Evolutionary conservation across 2,113 vertebrate genomes (phyloP).

Genomic region (Cephalopholis sonnerati): DNA sequence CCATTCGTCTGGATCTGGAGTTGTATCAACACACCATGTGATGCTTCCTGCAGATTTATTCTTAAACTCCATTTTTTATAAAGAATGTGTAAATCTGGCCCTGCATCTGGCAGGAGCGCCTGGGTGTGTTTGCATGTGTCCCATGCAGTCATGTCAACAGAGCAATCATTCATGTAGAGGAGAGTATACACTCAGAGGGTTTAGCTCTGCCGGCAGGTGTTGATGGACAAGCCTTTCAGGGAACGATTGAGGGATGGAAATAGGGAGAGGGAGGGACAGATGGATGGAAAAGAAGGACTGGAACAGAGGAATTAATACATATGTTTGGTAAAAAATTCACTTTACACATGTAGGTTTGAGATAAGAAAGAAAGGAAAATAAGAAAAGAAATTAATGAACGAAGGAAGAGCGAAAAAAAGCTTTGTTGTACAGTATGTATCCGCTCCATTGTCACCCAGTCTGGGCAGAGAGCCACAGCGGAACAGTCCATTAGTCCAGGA

Average conservation of each 20-base stretch:
- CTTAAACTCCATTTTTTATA: constrained; percentile 51
- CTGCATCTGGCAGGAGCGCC: constrained; percentile 39
- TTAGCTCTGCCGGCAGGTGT: constrained; percentile 74
- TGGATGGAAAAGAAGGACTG: constrained; percentile 58
- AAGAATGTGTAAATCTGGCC: constrained; percentile 73
- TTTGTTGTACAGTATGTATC: constrained; percentile 22
- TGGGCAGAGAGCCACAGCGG: constrained; percentile 61
- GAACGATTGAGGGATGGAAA: constrained; percentile 49
- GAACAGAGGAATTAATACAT: constrained; percentile 50
- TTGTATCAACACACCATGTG: constrained; percentile 67
- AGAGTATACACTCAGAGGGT: constrained; percentile 74
- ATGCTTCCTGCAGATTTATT: constrained; percentile 77
- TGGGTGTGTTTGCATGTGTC: constrained; percentile 65
- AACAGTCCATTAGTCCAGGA: constrained; percentile 47
- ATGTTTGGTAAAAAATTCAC: constrained; percentile 14
- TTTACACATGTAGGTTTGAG: constrained; percentile 8
- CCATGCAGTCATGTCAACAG: constrained; percentile 77
- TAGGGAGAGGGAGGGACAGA: constrained; percentile 15
- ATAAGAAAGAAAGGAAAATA: background rate
- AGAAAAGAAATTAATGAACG: constrained; percentile 2
- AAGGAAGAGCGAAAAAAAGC: constrained; percentile 9
- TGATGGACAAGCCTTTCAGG: constrained; percentile 76
- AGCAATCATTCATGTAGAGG: constrained; percentile 79
- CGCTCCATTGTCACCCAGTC: constrained; percentile 57
- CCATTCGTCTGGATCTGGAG: constrained; percentile 64